phyloP scores from a whole-genome alignment of 1,140 invertebrate species.

The Frieseomelitta varia region DNA sequence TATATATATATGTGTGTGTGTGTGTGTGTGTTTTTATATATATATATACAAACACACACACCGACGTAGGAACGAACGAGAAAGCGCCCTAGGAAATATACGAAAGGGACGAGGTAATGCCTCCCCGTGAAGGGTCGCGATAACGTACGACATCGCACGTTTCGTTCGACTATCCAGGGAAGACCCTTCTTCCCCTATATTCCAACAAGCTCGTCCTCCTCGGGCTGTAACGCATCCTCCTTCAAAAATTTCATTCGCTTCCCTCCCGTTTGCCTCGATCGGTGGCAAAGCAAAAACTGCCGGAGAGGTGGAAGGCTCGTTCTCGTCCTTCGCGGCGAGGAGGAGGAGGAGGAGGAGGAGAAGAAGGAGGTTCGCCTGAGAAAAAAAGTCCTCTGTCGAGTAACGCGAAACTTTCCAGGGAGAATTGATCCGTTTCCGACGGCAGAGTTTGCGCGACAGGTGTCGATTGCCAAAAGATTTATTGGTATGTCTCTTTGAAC shows the following conservation, averaged over 20 bases:
- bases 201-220: conserved; percentile 36
- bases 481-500: neutral
- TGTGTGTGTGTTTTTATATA: no score
- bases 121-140: conserved; percentile 52
- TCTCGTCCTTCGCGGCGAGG: neutral
- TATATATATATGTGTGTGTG: no score
- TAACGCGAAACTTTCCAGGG: neutral
- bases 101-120: conserved; percentile 58
- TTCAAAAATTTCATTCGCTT: conserved; percentile 23
- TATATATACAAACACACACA: neutral
- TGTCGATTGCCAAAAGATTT: neutral
- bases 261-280: neutral
- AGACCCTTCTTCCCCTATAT: conserved; percentile 46
- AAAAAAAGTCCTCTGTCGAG: neutral
- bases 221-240: conserved; percentile 16
- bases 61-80: conserved; percentile 38
- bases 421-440: neutral
- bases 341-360: neutral
- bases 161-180: conserved; percentile 45
- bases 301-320: neutral
- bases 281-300: neutral
- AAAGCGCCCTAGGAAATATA: conserved; percentile 57
- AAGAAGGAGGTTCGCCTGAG: neutral
- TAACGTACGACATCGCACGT: conserved; percentile 59
- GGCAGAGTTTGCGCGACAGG: neutral